These are phyloP conservation scores for Lethenteron camtschaticum DNA, from an alignment of 2,113 vertebrate species.

Conservation along the genomic window DNA sequence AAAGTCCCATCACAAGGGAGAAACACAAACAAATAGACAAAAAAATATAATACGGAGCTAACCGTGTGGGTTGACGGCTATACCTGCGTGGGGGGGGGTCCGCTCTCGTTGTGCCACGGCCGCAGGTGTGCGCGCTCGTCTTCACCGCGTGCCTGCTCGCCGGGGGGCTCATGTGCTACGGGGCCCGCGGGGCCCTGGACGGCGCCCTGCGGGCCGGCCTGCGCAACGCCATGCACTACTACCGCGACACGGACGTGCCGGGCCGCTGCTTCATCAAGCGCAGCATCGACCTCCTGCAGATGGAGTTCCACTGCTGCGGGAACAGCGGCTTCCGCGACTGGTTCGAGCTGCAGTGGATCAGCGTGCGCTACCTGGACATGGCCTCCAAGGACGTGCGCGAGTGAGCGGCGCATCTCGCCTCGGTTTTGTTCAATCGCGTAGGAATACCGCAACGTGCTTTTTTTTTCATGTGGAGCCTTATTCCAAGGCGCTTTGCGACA, in stretches of 20 bases:
- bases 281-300: constrained; percentile 45
- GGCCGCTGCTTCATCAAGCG: constrained; percentile 55
- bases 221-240: constrained; percentile 38
- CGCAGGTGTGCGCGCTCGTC: constrained; percentile 47
- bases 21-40: too few species aligned
- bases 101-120: constrained; percentile 53
- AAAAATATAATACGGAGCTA: too few species aligned
- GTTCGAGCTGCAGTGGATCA: constrained; percentile 66
- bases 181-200: constrained; percentile 40
- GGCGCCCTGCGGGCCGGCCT: constrained; percentile 38
- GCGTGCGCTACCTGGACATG: constrained; percentile 49
- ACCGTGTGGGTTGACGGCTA: too few species aligned
- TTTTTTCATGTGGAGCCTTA: too few species aligned
- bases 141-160: constrained; percentile 52
- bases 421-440: too few species aligned
- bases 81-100: constrained; percentile 36
- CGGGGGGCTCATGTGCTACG: constrained; percentile 50
- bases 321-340: constrained; percentile 51
- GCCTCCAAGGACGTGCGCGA: constrained; percentile 37
- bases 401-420: constrained; percentile 27
- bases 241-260: constrained; percentile 54
- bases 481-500: too few species aligned
- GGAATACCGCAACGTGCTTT: too few species aligned
- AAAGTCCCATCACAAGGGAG: too few species aligned
- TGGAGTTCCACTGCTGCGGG: constrained; percentile 49